These are phyloP conservation scores for Perithous albicinctus DNA, from an alignment of 2,888 invertebrate species.

Conservation along the genomic window DNA sequence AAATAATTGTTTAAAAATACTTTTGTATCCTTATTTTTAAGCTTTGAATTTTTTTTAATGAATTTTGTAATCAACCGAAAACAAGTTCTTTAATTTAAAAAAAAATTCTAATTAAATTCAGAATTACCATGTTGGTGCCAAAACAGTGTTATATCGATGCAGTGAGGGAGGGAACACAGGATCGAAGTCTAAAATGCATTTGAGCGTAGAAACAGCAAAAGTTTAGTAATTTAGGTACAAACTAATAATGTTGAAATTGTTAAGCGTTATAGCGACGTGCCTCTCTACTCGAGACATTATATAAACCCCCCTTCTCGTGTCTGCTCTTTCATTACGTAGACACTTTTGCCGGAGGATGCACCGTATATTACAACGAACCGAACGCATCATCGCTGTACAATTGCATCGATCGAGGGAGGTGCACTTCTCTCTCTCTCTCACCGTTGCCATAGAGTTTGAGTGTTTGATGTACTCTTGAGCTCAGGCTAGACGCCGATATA, in stretches of 20 bases:
- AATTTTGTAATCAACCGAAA: too few species aligned
- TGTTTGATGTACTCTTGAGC: constrained; percentile 78
- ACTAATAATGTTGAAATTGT: not conserved
- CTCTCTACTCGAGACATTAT: not conserved
- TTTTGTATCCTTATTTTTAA: too few species aligned
- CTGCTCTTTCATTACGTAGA: not conserved
- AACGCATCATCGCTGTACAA: constrained; percentile 26
- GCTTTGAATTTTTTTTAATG: too few species aligned
- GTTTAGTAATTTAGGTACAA: constrained; percentile 18
- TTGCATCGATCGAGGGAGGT: constrained; percentile 44
- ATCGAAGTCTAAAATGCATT: not conserved
- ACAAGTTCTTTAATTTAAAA: too few species aligned
- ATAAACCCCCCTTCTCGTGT: not conserved
- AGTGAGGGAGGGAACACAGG: not conserved
- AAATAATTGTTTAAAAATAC: too few species aligned
- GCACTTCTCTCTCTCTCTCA: too few species aligned
- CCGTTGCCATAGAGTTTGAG: constrained; percentile 72
- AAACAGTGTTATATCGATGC: not conserved
- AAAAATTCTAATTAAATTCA: not conserved
- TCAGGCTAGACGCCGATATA: constrained; percentile 51
- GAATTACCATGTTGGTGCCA: not conserved
- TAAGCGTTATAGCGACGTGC: not conserved
- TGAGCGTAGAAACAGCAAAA: not conserved
- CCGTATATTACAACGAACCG: not conserved
- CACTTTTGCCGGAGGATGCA: not conserved